Percentiles rank a stretch among this genome's conserved stretches.
Evolutionary conservation across 2,888 invertebrate genomes (phyloP).

Genomic region (Drosophila tripunctata): DNA sequence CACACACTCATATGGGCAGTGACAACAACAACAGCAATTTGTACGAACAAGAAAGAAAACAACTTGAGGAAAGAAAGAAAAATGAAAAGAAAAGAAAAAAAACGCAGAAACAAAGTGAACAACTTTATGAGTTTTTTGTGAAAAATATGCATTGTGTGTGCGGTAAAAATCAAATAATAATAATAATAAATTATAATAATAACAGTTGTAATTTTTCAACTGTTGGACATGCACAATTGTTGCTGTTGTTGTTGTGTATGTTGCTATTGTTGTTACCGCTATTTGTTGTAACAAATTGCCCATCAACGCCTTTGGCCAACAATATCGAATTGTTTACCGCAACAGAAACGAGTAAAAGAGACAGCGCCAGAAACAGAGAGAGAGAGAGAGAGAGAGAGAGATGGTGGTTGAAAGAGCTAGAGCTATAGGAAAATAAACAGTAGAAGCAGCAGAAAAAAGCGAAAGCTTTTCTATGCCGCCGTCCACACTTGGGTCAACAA

Average conservation of each 20-base stretch:
- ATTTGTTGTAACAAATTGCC: conserved; percentile 63
- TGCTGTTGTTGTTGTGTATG: conserved; percentile 17
- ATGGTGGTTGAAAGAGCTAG: not conserved
- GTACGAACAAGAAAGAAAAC: conserved; percentile 51
- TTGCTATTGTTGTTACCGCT: conserved; percentile 16
- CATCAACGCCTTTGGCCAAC: conserved; percentile 63
- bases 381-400: not conserved
- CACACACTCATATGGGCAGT: conserved; percentile 40
- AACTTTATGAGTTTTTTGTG: conserved; percentile 23
- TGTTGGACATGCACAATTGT: conserved; percentile 39
- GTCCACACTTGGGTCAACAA: conserved; percentile 43
- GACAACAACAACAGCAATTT: conserved; percentile 65
- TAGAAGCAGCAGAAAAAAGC: conserved; percentile 46
- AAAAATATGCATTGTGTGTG: conserved; percentile 34
- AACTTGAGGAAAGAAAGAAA: conserved; percentile 11
- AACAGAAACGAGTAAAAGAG: not conserved
- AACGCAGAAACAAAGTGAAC: conserved; percentile 10
- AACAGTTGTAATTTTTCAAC: conserved; percentile 50
- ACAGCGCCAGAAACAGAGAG: not conserved
- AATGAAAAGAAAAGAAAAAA: conserved; percentile 6
- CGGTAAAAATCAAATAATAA: conserved; percentile 60
- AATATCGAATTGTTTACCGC: conserved; percentile 30
- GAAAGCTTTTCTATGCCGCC: conserved; percentile 42
- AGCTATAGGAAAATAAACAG: conserved; percentile 11
- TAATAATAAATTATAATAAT: conserved; percentile 58